These are phyloP conservation scores for Calameuta idolon DNA, from an alignment of 2,888 invertebrate species.

Conservation along the genomic window DNA sequence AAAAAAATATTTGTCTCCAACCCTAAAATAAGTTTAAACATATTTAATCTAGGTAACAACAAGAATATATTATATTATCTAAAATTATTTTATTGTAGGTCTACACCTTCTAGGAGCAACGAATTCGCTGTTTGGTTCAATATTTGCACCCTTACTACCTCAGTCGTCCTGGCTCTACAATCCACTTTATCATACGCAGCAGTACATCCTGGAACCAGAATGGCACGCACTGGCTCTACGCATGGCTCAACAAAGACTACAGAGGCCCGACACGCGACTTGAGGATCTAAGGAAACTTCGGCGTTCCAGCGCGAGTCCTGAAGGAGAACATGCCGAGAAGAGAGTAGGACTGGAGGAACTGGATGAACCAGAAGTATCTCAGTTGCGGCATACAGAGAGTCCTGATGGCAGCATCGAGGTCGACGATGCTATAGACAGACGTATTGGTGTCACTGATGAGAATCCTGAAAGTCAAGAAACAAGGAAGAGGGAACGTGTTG, in stretches of 20 bases:
- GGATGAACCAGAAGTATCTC: slow-evolving; percentile 37
- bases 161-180: slow-evolving; percentile 64
- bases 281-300: slow-evolving; percentile 59
- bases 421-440: slow-evolving; percentile 56
- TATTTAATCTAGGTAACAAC: neutral
- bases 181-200: slow-evolving; percentile 61
- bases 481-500: slow-evolving; percentile 44
- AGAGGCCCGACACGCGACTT: slow-evolving; percentile 56
- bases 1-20: neutral
- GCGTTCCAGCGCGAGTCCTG: slow-evolving; percentile 54
- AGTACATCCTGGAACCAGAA: slow-evolving; percentile 61
- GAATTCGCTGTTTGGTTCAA: slow-evolving; percentile 62
- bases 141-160: slow-evolving; percentile 62
- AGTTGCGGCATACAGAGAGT: slow-evolving; percentile 49
- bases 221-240: slow-evolving; percentile 63
- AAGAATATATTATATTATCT: neutral
- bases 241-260: slow-evolving; percentile 63
- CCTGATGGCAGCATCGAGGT: slow-evolving; percentile 62
- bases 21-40: neutral
- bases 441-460: slow-evolving; percentile 3
- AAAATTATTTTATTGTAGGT: slow-evolving; percentile 41
- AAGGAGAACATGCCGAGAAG: slow-evolving; percentile 49
- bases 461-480: slow-evolving; percentile 27
- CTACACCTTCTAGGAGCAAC: slow-evolving; percentile 61
- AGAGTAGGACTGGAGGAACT: slow-evolving; percentile 16